Evolutionary conservation across 35 echinoderm and acorn worm species (phyloP).

Genomic region (Heliocidaris tuberculata): DNA sequence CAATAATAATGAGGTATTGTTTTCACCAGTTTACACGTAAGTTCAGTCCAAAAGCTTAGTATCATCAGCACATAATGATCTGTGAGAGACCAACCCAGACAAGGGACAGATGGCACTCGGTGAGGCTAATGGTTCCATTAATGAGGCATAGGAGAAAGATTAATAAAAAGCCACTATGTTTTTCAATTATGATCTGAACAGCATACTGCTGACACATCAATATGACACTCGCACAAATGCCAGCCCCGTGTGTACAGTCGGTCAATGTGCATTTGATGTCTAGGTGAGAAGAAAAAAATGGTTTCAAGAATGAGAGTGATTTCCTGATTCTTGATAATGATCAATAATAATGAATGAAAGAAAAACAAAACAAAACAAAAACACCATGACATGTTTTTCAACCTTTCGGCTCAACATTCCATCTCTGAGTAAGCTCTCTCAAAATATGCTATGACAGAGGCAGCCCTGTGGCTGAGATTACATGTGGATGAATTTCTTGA

Average conservation of each 20-base stretch:
- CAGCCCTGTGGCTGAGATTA: too few species aligned
- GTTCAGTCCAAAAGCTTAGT: not conserved
- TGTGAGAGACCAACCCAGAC: not conserved
- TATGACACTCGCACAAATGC: not conserved
- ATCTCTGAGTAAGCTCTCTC: too few species aligned
- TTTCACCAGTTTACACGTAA: not conserved
- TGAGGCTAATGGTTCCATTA: slow-evolving; percentile 3
- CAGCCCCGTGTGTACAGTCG: not conserved
- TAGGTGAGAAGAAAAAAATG: too few species aligned
- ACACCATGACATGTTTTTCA: too few species aligned
- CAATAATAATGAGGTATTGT: too few species aligned
- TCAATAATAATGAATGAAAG: too few species aligned
- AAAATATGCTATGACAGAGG: too few species aligned
- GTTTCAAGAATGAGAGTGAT: too few species aligned
- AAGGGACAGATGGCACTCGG: not conserved
- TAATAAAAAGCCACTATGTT: slow-evolving; percentile 10
- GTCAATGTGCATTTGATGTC: not conserved
- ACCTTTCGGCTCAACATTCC: too few species aligned
- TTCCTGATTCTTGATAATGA: too few species aligned
- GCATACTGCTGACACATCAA: not conserved
- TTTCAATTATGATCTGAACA: not conserved
- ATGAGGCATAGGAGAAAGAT: slow-evolving; percentile 2
- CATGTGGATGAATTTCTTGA: too few species aligned
- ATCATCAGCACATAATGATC: not conserved
- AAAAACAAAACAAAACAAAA: too few species aligned